Evolutionary conservation across 2,797 vertebrate species (phyloP).

Genomic region (Peromyscus melanophrys): DNA sequence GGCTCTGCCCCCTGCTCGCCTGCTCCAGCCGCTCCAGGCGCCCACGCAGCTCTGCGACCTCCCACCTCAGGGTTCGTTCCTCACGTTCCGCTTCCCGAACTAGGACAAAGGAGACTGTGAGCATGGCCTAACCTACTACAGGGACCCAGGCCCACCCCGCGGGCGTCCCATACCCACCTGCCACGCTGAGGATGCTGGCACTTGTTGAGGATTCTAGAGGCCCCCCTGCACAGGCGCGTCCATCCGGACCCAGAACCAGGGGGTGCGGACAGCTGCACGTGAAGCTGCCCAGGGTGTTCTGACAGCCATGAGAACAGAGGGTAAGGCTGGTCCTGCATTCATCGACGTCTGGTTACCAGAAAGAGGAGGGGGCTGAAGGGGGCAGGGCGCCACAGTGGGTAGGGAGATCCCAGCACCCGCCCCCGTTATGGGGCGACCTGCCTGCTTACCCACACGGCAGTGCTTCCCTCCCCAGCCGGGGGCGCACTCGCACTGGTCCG

Average conservation of each 20-base stretch:
- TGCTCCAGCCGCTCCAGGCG: slow-evolving; percentile 84
- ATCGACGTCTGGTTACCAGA: slow-evolving; percentile 83
- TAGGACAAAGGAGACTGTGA: neutral
- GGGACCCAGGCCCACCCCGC: neutral
- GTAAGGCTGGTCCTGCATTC: slow-evolving; percentile 79
- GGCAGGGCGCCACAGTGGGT: neutral
- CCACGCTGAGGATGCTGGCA: slow-evolving; percentile 73
- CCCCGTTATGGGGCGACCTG: fast-evolving
- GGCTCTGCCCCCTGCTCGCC: slow-evolving; percentile 49
- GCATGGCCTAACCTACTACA: no score
- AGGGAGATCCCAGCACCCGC: neutral
- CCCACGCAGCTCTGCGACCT: slow-evolving; percentile 70
- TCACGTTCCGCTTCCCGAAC: slow-evolving; percentile 66
- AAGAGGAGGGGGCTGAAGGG: neutral
- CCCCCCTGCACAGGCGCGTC: slow-evolving; percentile 74
- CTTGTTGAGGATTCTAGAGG: slow-evolving; percentile 39
- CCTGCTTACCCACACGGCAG: slow-evolving; percentile 87
- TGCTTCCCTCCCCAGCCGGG: slow-evolving; percentile 86
- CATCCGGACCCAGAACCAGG: slow-evolving; percentile 73
- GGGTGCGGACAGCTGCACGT: slow-evolving; percentile 83
- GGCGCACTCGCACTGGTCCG: slow-evolving; percentile 84
- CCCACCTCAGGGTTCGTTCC: slow-evolving; percentile 36
- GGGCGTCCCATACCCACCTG: neutral
- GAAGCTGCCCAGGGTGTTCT: slow-evolving; percentile 86
- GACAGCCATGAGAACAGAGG: slow-evolving; percentile 82